Base-by-base conservation (phyloP, 1,140 invertebrate genomes). In the Pygmarrhopalites habei region DNA sequence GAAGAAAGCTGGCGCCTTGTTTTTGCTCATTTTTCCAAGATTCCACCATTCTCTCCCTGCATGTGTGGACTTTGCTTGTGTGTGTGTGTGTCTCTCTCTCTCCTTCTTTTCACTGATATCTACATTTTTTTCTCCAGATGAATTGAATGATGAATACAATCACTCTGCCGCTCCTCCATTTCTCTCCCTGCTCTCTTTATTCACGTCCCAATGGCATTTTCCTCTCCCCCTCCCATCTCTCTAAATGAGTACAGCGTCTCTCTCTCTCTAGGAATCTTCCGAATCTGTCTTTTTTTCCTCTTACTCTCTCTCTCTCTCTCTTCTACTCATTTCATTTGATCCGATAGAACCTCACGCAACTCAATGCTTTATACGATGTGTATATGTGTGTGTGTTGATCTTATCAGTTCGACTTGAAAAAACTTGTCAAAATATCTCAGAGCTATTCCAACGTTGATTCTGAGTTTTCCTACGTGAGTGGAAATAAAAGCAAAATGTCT, bases 1-100 rank as follows among this genome's bases (percentile, higher is more conserved):
- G 35, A 63, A 63, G 62, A 63, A 63, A 63, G 30, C 55, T 58
- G 62, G 62, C 62, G 62, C 62, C 62, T 63, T 63, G 55, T 63
- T 63, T 63, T 58, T 63, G 32, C 21, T 30, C 26, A 29, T 62
- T 17, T 62, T 2, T 47, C 30, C 10, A 26, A 43, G 15, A 51
- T 29, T 5, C 53, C 15, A 21, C 26, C 30, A 61, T 49, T 12
- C 46, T n/a, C n/a, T n/a, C n/a, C n/a, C n/a, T n/a, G n/a, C n/a
- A n/a, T n/a, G n/a, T n/a, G n/a, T n/a, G n/a, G n/a, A n/a, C n/a
- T n/a, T n/a, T n/a, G n/a, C n/a, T n/a, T n/a, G n/a, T n/a, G n/a
- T n/a, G n/a, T n/a, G n/a, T n/a, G n/a, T n/a, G n/a, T n/a, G n/a
- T n/a, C n/a, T n/a, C n/a, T n/a, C n/a, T n/a, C n/a, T n/a, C n/a